Evolutionary conservation across 2,113 vertebrate genomes (phyloP).

Genomic region (Scytalopus superciliaris): DNA sequence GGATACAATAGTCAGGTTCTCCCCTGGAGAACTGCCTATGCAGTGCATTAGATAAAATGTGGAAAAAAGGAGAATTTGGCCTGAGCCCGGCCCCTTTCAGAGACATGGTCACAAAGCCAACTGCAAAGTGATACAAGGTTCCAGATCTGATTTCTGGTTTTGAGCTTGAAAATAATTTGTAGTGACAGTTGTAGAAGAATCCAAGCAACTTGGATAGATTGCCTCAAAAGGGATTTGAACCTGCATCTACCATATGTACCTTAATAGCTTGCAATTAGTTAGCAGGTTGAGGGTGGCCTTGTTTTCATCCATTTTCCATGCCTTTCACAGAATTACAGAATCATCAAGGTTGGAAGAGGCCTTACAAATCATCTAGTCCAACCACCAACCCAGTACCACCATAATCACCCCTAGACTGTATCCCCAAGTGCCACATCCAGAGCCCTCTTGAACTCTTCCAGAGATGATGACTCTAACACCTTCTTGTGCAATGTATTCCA

Average conservation of each 20-base stretch:
- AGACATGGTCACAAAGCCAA: not conserved
- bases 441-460: fast-evolving
- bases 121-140: not conserved
- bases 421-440: not conserved
- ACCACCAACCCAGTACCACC: not conserved
- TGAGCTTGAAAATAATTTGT: not conserved
- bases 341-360: not conserved
- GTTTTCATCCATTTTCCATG: not conserved
- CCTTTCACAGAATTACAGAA: not conserved
- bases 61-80: not conserved
- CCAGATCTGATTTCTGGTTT: not conserved
- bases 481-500: not conserved
- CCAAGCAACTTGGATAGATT: not conserved
- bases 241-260: not conserved
- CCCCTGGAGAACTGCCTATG: not conserved
- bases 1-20: not conserved
- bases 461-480: no score
- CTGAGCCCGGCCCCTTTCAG: not conserved
- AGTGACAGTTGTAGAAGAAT: not conserved
- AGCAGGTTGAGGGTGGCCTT: not conserved
- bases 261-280: not conserved
- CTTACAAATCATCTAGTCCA: not conserved
- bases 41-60: not conserved
- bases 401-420: not conserved
- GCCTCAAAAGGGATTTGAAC: not conserved